Conservation (phyloP, 2,888 invertebrate genomes). For the Andrena bicolor region DNA sequence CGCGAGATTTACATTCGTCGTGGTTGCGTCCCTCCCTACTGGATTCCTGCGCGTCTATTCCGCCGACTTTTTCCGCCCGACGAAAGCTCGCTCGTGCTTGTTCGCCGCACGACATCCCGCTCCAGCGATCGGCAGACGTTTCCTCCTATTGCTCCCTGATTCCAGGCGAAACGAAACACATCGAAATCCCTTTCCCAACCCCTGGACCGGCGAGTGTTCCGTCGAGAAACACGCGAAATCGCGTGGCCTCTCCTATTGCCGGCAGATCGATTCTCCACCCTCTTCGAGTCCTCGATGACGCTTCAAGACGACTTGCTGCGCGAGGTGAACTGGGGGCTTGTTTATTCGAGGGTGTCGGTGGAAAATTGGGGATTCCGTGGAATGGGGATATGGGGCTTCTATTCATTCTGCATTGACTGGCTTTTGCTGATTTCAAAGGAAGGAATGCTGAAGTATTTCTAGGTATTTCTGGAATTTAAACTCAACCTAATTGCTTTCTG, state of each 20-base stretch:
- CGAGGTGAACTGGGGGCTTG: not conserved
- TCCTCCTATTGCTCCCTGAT: slow-evolving; percentile 73
- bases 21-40: slow-evolving; percentile 31
- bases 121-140: slow-evolving; percentile 67
- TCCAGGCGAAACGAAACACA: slow-evolving; percentile 76
- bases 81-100: slow-evolving; percentile 45
- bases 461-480: too few species aligned
- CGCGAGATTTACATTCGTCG: slow-evolving; percentile 82
- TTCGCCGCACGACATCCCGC: slow-evolving; percentile 71
- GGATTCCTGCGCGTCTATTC: slow-evolving; percentile 53
- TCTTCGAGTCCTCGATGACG: not conserved
- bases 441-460: too few species aligned
- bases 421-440: too few species aligned
- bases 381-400: too few species aligned
- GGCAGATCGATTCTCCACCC: not conserved
- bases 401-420: too few species aligned
- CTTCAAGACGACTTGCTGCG: slow-evolving; percentile 1
- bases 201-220: slow-evolving; percentile 1
- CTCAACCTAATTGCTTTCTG: too few species aligned
- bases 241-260: slow-evolving; percentile 1
- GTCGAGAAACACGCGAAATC: not conserved
- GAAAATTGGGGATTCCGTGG: too few species aligned
- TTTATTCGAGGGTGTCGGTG: slow-evolving; percentile 1
- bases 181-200: slow-evolving; percentile 66
- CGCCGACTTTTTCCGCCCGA: slow-evolving; percentile 17